Conservation (phyloP, 2,888 invertebrate genomes). For the Aspidiotus destructor region DNA sequence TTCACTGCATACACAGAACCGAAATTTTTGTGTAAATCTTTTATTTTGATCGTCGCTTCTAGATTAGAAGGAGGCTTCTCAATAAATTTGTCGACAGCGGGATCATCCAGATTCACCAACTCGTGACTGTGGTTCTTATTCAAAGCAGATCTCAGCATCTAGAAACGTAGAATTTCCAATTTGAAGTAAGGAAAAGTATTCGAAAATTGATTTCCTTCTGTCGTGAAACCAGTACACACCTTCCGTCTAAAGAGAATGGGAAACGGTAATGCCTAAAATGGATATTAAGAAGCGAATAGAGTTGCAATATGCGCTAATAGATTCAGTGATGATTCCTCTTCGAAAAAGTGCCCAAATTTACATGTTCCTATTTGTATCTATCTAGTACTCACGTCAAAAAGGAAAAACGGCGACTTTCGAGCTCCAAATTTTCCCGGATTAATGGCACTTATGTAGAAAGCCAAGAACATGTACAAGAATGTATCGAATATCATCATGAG, state of each 20-base stretch:
- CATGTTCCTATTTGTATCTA: background rate
- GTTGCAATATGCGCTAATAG: background rate
- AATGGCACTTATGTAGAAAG: conserved; percentile 6
- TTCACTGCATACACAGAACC: conserved; percentile 13
- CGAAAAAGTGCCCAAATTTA: background rate
- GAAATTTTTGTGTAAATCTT: conserved; percentile 23
- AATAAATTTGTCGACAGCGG: conserved; percentile 3
- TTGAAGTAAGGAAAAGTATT: background rate
- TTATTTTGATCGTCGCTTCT: conserved; percentile 10
- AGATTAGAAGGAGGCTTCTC: conserved; percentile 36
- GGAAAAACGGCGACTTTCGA: conserved; percentile 16
- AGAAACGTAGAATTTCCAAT: too few species aligned
- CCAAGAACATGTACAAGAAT: conserved; percentile 6
- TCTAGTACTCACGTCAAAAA: conserved; percentile 1
- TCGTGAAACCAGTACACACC: background rate
- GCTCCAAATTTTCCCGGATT: conserved; percentile 24
- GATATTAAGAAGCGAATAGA: background rate
- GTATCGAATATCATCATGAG: conserved; percentile 15
- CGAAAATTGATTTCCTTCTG: background rate
- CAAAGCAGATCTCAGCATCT: background rate
- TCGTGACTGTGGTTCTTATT: background rate
- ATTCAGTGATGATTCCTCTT: background rate
- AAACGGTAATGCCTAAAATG: background rate
- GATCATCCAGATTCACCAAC: conserved; percentile 29
- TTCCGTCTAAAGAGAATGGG: background rate